A percentile compares a stretch with the other conserved stretches of the same genome.
These are phyloP conservation scores for Rhopalosiphum maidis DNA, from an alignment of 1,140 invertebrate genomes.

Conservation along the genomic window DNA sequence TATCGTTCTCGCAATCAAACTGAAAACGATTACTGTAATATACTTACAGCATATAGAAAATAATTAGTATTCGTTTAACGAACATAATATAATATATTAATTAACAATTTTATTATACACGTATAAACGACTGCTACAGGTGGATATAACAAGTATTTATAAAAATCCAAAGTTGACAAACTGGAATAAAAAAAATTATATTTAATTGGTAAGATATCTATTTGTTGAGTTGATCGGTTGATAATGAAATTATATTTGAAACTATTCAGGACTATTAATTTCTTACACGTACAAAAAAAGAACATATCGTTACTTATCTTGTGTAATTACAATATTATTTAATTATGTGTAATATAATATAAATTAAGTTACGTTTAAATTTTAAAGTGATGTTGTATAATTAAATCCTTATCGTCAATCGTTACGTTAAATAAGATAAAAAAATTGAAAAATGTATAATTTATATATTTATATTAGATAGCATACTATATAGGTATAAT, in stretches of 20 bases:
- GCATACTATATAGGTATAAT: too few relatives aligned
- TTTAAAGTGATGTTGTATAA: background rate
- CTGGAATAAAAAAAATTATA: constrained; percentile 19
- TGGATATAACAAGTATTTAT: background rate
- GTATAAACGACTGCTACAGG: background rate
- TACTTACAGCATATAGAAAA: background rate
- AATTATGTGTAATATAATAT: background rate
- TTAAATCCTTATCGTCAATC: background rate
- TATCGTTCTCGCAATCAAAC: background rate
- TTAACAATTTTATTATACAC: background rate
- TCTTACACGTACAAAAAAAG: background rate
- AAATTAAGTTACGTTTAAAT: background rate
- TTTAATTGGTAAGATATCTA: background rate
- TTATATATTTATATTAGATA: background rate
- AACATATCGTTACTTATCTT: background rate
- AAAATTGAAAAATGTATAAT: background rate
- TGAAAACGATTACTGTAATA: background rate
- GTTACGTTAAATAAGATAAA: background rate
- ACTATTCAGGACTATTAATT: background rate
- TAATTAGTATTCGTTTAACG: background rate
- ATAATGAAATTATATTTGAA: background rate
- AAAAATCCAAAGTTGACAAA: background rate
- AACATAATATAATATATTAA: constrained; percentile 8
- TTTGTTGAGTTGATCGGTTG: background rate
- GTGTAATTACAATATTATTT: too few relatives aligned